phyloP scores from a whole-genome alignment of 1,140 invertebrate genomes.

The Pachyrhynchus sulphureomaculatus region DNA sequence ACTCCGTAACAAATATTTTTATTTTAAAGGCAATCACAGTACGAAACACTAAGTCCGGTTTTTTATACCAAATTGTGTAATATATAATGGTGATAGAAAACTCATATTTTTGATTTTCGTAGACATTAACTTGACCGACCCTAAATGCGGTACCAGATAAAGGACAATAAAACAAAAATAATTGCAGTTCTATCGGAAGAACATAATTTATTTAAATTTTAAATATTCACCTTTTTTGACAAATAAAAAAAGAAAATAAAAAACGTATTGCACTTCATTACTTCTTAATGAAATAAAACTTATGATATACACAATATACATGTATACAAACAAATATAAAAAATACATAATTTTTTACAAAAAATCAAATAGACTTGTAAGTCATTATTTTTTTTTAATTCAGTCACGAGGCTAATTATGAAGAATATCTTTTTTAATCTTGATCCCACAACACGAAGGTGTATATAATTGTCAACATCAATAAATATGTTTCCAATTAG shows the following conservation, averaged over 20 bases:
- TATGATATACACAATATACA: conserved; percentile 23
- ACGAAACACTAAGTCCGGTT: too few relatives aligned
- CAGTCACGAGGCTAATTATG: conserved; percentile 24
- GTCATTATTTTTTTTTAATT: conserved; percentile 8
- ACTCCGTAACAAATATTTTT: too few relatives aligned
- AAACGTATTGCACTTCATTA: conserved; percentile 24
- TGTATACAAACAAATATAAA: conserved; percentile 27
- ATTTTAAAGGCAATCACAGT: too few relatives aligned
- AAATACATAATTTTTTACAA: conserved; percentile 24
- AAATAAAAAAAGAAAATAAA: conserved; percentile 26
- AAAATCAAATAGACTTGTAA: conserved; percentile 15
- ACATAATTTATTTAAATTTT: conserved; percentile 21
- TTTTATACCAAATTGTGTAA: too few relatives aligned
- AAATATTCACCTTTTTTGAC: conserved; percentile 17
- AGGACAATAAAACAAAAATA: not conserved
- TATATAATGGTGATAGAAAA: too few relatives aligned
- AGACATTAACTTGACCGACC: too few relatives aligned
- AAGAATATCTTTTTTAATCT: conserved; percentile 16
- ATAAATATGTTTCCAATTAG: too few relatives aligned
- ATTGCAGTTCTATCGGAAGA: conserved; percentile 14
- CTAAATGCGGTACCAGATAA: too few relatives aligned
- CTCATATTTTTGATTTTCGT: too few relatives aligned
- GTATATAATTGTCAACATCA: too few relatives aligned
- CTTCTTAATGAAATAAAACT: conserved; percentile 3
- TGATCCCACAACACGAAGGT: conserved; percentile 28